Evolutionary conservation across 2,888 invertebrate genomes (phyloP).

Genomic region (Uloborus plumipes): DNA sequence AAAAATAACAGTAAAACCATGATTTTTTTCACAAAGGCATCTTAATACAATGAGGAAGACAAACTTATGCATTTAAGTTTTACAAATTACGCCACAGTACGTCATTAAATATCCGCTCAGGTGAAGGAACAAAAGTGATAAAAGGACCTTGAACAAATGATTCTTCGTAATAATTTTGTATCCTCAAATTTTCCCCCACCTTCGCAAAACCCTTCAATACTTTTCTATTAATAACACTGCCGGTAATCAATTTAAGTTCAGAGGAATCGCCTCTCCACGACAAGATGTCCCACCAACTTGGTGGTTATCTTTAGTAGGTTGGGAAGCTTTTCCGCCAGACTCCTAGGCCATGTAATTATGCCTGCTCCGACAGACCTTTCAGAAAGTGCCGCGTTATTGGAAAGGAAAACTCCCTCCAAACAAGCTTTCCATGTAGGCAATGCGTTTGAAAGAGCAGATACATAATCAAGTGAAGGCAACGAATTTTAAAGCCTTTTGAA

Average conservation of each 20-base stretch:
- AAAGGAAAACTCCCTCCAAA: conserved; percentile 21
- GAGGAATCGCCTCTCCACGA: neutral
- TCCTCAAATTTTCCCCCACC: no score
- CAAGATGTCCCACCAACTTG: conserved; percentile 10
- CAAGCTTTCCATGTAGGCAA: conserved; percentile 8
- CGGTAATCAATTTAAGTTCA: conserved; percentile 35
- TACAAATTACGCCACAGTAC: no score
- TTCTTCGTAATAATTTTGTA: no score
- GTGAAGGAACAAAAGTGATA: no score
- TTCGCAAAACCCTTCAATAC: conserved; percentile 1
- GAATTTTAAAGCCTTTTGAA: conserved; percentile 36
- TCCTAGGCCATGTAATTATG: conserved; percentile 38
- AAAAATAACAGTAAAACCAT: no score
- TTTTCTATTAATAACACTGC: conserved; percentile 21
- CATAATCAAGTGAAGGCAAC: conserved; percentile 39
- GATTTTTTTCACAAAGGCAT: no score
- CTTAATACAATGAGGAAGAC: no score
- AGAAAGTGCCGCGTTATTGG: conserved; percentile 29
- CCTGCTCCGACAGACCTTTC: conserved; percentile 11
- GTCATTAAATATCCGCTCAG: no score
- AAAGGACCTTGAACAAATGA: no score
- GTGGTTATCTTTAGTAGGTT: conserved; percentile 27
- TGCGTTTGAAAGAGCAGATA: conserved; percentile 16
- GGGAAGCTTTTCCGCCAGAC: conserved; percentile 16
- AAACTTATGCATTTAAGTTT: no score